Evolutionary conservation across 2,888 invertebrate species (phyloP), one percentile per base, ranked within the genome.

Genomic region (Pyrrhia umbra): DNA sequence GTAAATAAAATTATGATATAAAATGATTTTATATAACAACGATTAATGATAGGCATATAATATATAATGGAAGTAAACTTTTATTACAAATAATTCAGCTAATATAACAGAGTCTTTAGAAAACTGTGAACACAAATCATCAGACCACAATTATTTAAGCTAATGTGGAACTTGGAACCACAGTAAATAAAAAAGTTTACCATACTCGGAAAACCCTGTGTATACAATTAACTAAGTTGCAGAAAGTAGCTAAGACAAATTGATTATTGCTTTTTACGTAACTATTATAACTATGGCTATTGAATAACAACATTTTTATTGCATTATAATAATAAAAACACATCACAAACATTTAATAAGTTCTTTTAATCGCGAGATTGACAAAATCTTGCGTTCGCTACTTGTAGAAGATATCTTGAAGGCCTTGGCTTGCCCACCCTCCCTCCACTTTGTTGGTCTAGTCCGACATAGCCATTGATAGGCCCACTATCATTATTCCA

Each of bases 1-100:
- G 66, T 68, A 63, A 67, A 69, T 69, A 68, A 74, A 77, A 71
- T 62, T 51, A 76, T 68, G 50, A 63, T 84, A 79, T 73, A 81
- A 85, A 85, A 67, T 83, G 83, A 85, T 86, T 85, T 79, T 85
- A 86, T 84, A 68, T 81, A 80, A 84, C 85, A 85, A 71, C 25
- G 51, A 79, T 76, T 77, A 64, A 66, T 77, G 64, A 56, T 77
- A 65, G 51, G 43, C 10, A 64, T 70, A 75, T 59, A 75, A 69
- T 72, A 49, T 59, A 60, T 39, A 43, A 59, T 49, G 65, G 20
- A 61, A 69, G 58, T 60, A 68, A 61, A 58, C 21, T 59, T 62
- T 18, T 61, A 63, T 69, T 64, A 76, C 50, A 76, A 72, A 66
- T 75, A 68, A 66, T 75, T 66, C 62, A 68, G 59, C 68, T 77